A percentile compares a stretch with the other conserved stretches of the same genome.
Conservation (phyloP, 2,888 invertebrate genomes). For the Notodonta ziczac region DNA sequence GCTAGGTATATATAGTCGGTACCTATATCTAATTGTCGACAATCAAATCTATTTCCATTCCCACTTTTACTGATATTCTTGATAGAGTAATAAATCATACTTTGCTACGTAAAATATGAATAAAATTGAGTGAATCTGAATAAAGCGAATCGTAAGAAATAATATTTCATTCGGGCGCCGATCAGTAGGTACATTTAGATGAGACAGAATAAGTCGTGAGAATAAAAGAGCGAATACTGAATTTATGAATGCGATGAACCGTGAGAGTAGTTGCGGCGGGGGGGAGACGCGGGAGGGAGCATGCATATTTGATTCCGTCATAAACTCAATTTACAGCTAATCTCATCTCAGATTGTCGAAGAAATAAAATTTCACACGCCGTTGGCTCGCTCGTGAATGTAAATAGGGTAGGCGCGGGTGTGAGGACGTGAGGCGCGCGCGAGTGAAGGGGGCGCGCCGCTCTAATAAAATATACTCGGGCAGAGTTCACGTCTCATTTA, state of each 20-base stretch:
- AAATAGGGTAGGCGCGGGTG: slow-evolving; percentile 62
- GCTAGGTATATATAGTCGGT: background rate
- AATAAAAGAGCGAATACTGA: slow-evolving; percentile 63
- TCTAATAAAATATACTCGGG: slow-evolving; percentile 68
- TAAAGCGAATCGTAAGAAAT: slow-evolving; percentile 42
- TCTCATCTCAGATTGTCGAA: slow-evolving; percentile 82
- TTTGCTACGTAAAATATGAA: slow-evolving; percentile 43
- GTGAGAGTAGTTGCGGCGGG: slow-evolving; percentile 54
- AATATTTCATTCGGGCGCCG: slow-evolving; percentile 56
- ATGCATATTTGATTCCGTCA: slow-evolving; percentile 81
- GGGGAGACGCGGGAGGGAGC: slow-evolving; percentile 48
- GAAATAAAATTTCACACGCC: slow-evolving; percentile 83
- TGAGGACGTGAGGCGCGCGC: slow-evolving; percentile 34
- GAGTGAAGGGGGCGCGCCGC: slow-evolving; percentile 29
- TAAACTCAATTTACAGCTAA: slow-evolving; percentile 84
- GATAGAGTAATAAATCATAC: slow-evolving; percentile 39
- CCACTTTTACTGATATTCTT: slow-evolving; percentile 23
- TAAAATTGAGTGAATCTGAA: slow-evolving; percentile 44
- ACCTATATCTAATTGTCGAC: background rate
- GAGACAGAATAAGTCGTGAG: slow-evolving; percentile 56
- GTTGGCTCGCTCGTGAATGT: slow-evolving; percentile 72
- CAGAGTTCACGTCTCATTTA: slow-evolving; percentile 72
- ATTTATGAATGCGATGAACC: slow-evolving; percentile 71
- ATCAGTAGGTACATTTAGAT: slow-evolving; percentile 62
- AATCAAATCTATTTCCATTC: background rate